These are phyloP conservation scores for Leuciscus idus DNA, from an alignment of 2,113 vertebrate species.

Conservation along the genomic window DNA sequence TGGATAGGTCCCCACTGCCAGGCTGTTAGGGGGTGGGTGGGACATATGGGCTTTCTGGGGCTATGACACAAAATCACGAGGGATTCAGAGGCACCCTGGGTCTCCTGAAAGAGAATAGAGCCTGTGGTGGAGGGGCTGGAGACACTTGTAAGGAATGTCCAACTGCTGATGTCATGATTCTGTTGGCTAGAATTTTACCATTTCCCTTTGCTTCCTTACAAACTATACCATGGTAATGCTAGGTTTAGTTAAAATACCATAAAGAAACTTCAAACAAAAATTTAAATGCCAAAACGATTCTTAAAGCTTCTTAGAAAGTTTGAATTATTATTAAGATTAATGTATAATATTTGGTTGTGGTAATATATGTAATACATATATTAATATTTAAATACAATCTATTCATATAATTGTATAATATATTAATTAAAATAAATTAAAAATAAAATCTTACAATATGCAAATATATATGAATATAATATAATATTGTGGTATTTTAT, in stretches of 20 bases:
- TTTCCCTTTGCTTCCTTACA: not conserved
- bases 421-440: not conserved
- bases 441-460: not conserved
- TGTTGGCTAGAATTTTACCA: not conserved
- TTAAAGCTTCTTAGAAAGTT: not conserved
- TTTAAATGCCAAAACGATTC: not conserved
- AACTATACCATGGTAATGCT: not conserved
- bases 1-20: conserved; percentile 51
- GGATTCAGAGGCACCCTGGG: conserved; percentile 40
- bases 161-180: not conserved
- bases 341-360: no score
- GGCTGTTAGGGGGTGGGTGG: conserved; percentile 52
- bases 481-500: no score
- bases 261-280: not conserved
- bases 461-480: no score
- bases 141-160: not conserved
- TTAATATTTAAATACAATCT: no score
- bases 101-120: conserved; percentile 23
- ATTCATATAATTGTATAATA: not conserved
- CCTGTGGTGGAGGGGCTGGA: not conserved
- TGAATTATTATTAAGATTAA: not conserved
- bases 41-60: conserved; percentile 64
- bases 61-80: conserved; percentile 44
- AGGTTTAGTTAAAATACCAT: not conserved
- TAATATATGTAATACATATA: no score